phyloP scores from a whole-genome alignment of 2,888 invertebrate genomes.

The Tipula lateralis region DNA sequence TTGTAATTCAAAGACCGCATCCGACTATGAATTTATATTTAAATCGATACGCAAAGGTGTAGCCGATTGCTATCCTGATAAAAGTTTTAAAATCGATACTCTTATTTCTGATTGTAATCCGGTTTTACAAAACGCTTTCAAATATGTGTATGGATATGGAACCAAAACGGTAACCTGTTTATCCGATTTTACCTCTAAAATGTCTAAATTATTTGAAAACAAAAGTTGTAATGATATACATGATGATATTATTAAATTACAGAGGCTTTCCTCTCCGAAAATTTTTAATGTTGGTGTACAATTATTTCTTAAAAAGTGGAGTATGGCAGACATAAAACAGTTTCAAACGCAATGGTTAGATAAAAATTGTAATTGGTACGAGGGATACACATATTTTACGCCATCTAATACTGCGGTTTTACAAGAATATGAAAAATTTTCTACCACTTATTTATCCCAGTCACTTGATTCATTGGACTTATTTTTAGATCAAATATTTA shows the following conservation, averaged over 20 bases:
- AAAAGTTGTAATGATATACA: not conserved
- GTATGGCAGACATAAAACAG: not conserved
- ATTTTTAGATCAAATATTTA: not conserved
- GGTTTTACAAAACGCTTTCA: not conserved
- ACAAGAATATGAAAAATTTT: not conserved
- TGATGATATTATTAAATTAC: not conserved
- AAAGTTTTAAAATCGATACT: not conserved
- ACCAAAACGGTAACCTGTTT: not conserved
- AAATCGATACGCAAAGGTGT: not conserved
- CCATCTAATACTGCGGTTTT: not conserved
- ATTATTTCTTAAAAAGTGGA: not conserved
- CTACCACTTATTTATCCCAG: not conserved
- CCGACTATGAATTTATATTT: not conserved
- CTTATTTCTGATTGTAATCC: not conserved
- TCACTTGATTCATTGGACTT: not conserved
- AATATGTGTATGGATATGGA: not conserved
- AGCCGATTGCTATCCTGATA: not conserved
- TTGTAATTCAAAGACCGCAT: not conserved
- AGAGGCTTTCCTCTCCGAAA: not conserved
- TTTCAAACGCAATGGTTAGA: not conserved
- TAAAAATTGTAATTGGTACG: not conserved
- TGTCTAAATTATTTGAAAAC: not conserved
- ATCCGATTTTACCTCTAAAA: not conserved
- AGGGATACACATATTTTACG: not conserved
- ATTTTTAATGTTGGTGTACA: not conserved